A percentile compares a stretch with the other conserved stretches of the same genome.
phyloP scores from a whole-genome alignment of 2,888 invertebrate genomes.

The Myopa testacea region DNA sequence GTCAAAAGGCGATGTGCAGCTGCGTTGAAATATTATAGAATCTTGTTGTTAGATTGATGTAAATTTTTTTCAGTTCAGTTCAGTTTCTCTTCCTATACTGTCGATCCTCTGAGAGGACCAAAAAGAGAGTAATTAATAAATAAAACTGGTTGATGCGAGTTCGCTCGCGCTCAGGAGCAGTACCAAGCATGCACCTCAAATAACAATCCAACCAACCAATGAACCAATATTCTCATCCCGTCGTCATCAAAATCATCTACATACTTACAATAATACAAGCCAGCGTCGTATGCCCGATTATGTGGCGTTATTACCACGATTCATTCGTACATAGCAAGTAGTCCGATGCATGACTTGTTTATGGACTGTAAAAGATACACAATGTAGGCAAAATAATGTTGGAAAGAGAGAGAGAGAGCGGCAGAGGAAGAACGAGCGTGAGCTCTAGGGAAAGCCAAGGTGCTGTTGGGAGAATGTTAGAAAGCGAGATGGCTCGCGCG shows the following conservation, averaged over 20 bases:
- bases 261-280: background rate
- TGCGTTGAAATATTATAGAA: background rate
- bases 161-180: background rate
- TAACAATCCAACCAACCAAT: background rate
- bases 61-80: background rate
- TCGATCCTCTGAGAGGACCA: background rate
- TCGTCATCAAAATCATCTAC: background rate
- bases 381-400: background rate
- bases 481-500: constrained; percentile 40
- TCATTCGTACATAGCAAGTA: constrained; percentile 20
- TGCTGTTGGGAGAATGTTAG: constrained; percentile 34
- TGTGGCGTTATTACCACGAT: constrained; percentile 21
- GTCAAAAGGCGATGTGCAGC: constrained; percentile 1
- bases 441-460: background rate
- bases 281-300: constrained; percentile 29
- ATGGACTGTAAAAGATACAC: constrained; percentile 28
- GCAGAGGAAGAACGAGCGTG: background rate
- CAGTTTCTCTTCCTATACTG: background rate
- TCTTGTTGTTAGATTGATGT: background rate
- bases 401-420: background rate
- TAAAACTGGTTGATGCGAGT: constrained; percentile 13
- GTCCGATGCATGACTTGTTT: constrained; percentile 26
- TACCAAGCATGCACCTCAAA: background rate
- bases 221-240: background rate
- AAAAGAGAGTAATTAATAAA: constrained; percentile 13